phyloP scores from a whole-genome alignment of 37 sponge, comb jelly and placozoan species.

The Amphimedon queenslandica region DNA sequence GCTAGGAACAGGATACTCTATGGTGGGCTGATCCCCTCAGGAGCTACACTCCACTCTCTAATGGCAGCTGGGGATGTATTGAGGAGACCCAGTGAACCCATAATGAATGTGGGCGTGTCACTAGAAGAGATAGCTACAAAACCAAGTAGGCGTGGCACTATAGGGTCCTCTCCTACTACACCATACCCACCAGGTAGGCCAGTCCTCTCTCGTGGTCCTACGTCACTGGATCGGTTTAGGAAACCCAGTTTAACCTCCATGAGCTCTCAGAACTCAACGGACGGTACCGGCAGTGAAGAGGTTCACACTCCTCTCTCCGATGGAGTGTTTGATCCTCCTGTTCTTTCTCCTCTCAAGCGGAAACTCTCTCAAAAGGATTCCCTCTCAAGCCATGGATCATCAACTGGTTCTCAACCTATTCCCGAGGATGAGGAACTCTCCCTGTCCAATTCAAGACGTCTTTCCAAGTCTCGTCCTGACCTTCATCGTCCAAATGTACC shows the following conservation, averaged over 20 bases:
- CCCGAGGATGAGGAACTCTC: slow-evolving; percentile 5
- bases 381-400: slow-evolving; percentile 33
- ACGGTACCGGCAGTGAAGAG: neutral
- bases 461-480: neutral
- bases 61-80: no score
- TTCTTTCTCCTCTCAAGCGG: neutral
- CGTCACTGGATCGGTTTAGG: slow-evolving; percentile 29
- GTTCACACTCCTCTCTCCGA: neutral
- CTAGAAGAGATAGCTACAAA: slow-evolving; percentile 32
- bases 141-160: neutral
- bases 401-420: slow-evolving; percentile 8
- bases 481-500: slow-evolving; percentile 43
- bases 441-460: neutral
- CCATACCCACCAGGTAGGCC: neutral
- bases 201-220: slow-evolving; percentile 13
- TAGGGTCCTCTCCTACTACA: neutral
- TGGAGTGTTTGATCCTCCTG: neutral
- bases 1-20: slow-evolving; percentile 22
- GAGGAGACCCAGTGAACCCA: slow-evolving; percentile 7
- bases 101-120: slow-evolving; percentile 22
- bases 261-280: neutral
- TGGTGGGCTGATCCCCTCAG: slow-evolving; percentile 4
- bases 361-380: slow-evolving; percentile 39
- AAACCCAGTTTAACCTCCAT: slow-evolving; percentile 9
- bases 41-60: neutral